phyloP scores from a whole-genome alignment of 2,797 vertebrate genomes.

The Gadopsis marmoratus region DNA sequence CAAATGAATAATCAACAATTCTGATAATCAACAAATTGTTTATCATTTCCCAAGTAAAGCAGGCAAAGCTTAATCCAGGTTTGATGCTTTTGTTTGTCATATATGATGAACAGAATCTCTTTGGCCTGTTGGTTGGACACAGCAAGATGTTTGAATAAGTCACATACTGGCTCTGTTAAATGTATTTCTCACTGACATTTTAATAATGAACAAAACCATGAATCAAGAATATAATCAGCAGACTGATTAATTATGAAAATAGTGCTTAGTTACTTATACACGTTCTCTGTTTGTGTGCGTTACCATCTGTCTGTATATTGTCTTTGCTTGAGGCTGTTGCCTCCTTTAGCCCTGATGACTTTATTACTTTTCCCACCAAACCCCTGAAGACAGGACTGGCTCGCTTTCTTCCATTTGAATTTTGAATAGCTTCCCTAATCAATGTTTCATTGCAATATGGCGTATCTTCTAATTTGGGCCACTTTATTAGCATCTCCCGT shows the following conservation, averaged over 20 bases:
- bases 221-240: background rate
- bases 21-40: background rate
- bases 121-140: background rate
- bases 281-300: constrained; percentile 2
- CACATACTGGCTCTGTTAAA: background rate
- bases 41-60: background rate
- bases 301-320: constrained; percentile 65
- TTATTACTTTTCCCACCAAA: constrained; percentile 39
- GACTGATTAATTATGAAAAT: background rate
- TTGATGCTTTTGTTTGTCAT: background rate
- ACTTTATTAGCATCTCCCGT: constrained; percentile 67
- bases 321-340: constrained; percentile 61
- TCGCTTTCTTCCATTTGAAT: constrained; percentile 60
- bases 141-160: background rate
- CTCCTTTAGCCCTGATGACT: constrained; percentile 60
- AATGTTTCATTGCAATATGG: constrained; percentile 80
- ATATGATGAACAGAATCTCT: background rate
- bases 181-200: background rate
- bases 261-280: background rate
- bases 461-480: constrained; percentile 72
- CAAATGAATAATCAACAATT: background rate
- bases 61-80: background rate
- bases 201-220: background rate
- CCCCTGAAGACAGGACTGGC: constrained; percentile 21
- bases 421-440: constrained; percentile 75